Base-by-base conservation (phyloP, 2,113 vertebrate species). In the Chrysemys picta region DNA sequence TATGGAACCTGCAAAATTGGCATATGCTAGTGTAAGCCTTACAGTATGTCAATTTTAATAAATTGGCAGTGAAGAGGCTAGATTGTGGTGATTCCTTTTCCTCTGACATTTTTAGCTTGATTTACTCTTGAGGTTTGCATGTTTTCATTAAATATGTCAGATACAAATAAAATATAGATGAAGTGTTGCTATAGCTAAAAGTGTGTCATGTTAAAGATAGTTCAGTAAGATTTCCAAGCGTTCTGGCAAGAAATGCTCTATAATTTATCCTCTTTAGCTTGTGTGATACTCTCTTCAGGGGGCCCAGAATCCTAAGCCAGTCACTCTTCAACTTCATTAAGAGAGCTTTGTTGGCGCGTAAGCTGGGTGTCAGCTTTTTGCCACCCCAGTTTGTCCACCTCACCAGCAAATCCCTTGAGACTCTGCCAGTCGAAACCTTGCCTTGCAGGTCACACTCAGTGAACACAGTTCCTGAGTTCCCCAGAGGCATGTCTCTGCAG, bases 241-340 rank as follows among this genome's bases (percentile, higher is more conserved):
- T 7, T 16, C 25, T 47, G 21, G 6, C 21, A 72, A 35, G 24
- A 50, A 2, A 11, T 0, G 0, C 6, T 56, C n/a, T 84, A 8
- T 8, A 62, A n/a, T 2, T 75, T 29, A 53, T 42, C 9, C 65
- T 19, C 56, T 89, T 52, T n/a, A 49, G 8, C 62, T 45, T 35
- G 19, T 8, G 59, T 47, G 29, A 16, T 80, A 16, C 42, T 49
- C 49, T 80, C 3, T 49, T 29, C 25, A 49, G 78, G 49, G 29
- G 16, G 22, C 42, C 49, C 78, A 49, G 6, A 78, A 49, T 80
- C 31, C 9, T 29, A 80, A 80, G 6, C 8, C 22, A 31, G 25
- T 10, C 24, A 35, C 42, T 49, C 25, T 14, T 49, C 78, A 50
- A 7, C 78, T 49, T 49, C 13, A 50, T 11, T 14, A 17, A 50